Percentiles rank a stretch among this genome's conserved stretches.
phyloP scores from a whole-genome alignment of 1,140 invertebrate genomes.

The Temnothorax nylanderi region DNA sequence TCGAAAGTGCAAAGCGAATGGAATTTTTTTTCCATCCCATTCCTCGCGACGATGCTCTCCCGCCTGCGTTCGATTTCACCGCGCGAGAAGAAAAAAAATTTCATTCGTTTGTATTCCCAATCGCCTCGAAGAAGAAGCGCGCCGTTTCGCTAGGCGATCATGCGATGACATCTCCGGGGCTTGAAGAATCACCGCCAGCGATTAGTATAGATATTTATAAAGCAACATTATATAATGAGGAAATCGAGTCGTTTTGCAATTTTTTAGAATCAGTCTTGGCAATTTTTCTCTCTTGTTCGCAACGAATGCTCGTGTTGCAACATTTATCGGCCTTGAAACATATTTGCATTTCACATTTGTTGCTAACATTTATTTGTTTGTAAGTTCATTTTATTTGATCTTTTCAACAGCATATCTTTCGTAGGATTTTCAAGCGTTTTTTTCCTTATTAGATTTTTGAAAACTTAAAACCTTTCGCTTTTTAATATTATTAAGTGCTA shows the following conservation, averaged over 20 bases:
- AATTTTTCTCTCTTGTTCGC: background rate
- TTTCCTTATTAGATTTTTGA: background rate
- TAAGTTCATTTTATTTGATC: background rate
- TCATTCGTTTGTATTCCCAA: constrained; percentile 32
- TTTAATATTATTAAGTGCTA: background rate
- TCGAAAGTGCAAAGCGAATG: constrained; percentile 59
- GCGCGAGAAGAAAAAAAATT: constrained; percentile 51
- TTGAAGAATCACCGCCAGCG: background rate
- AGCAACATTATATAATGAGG: background rate
- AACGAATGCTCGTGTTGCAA: background rate
- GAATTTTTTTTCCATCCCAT: constrained; percentile 33
- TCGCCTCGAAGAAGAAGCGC: background rate
- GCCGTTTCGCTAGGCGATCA: background rate
- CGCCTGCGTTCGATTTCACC: constrained; percentile 48
- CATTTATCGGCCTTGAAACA: background rate
- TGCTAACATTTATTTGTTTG: background rate
- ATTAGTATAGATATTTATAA: background rate
- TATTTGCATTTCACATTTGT: background rate
- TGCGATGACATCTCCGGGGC: background rate
- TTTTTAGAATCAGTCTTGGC: background rate
- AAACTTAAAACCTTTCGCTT: background rate
- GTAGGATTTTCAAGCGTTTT: background rate
- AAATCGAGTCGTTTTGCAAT: background rate
- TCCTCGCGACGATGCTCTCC: constrained; percentile 35
- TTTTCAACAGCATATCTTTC: background rate